A percentile compares a stretch with the other conserved stretches of the same genome.
Evolutionary conservation across 2,797 vertebrate species (phyloP).

Genomic region (Psittacula echo): DNA sequence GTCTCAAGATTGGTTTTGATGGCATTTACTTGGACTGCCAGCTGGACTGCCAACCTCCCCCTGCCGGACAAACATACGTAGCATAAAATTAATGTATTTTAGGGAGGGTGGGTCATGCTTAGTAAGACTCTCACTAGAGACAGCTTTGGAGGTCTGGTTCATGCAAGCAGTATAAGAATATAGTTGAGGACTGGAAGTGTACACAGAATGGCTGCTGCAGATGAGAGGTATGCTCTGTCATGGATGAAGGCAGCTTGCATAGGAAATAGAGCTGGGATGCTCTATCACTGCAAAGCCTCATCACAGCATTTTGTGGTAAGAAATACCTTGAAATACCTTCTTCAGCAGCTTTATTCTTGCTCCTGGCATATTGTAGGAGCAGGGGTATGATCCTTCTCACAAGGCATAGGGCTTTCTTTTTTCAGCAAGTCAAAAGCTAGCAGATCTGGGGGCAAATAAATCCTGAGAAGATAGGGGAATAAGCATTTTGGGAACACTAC

Average conservation of each 20-base stretch:
- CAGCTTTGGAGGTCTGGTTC: background rate
- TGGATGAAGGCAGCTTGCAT: background rate
- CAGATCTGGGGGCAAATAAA: background rate
- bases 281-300: background rate
- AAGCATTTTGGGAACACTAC: background rate
- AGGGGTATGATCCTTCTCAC: background rate
- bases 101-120: background rate
- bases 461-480: background rate
- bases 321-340: background rate
- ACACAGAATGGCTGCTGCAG: background rate
- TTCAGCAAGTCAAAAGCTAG: background rate
- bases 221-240: background rate
- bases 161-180: background rate
- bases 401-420: background rate
- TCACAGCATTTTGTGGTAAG: background rate
- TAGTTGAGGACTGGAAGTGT: background rate
- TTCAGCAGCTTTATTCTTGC: background rate
- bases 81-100: background rate
- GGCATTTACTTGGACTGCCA: background rate
- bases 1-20: background rate
- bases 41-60: background rate
- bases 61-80: background rate
- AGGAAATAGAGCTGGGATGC: background rate
- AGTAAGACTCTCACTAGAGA: background rate
- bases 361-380: background rate